Evolutionary conservation across 2,888 invertebrate species (phyloP), one percentile per base, ranked within the genome.

Genomic region (Amphipoea oculea): DNA sequence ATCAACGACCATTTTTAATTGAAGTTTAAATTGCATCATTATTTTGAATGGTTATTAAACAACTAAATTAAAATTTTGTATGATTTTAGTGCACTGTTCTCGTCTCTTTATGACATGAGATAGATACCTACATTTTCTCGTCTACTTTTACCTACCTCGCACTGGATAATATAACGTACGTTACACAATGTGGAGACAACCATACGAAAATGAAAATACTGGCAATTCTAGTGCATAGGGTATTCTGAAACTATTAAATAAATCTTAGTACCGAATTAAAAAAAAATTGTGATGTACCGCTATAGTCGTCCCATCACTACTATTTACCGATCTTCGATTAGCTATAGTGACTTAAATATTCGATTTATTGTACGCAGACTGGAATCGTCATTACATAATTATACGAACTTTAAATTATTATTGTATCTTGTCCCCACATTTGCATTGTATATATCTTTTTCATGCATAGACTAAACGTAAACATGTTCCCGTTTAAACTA

Each of bases 1-100:
- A 86, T 81, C 73, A 83, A 68, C 70, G 76, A 82, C 51, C 68
- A 72, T 67, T 82, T 81, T 81, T 80, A 79, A 88, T 81, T 83
- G 68, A 76, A 76, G 73, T 82, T 76, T 71, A 79, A 81, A 85
- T 83, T 77, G 73, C 65, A 69, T 80, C 74, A 54, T 73, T 79
- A 84, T 73, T 80, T 83, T 80, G 65, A 79, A 69, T 81, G 60
- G 17, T n/a, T 48, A 45, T 71, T 63, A 63, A 57, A 63, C 36
- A 57, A 65, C 4, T 20, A 14, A 45, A 29, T 84, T 14, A 20
- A 54, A 57, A 57, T n/a, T 23, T 57, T 0, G 40, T 57, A 17
- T n/a, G 0, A 40, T 57, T 40, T 40, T 40, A 20, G 17, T 11
- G n/a, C 17, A 57, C 40, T n/a, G 11, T 48, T 48, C 12, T 48